Base-by-base conservation (phyloP, 1,140 invertebrate genomes). In the Lordiphosa clarofinis region DNA sequence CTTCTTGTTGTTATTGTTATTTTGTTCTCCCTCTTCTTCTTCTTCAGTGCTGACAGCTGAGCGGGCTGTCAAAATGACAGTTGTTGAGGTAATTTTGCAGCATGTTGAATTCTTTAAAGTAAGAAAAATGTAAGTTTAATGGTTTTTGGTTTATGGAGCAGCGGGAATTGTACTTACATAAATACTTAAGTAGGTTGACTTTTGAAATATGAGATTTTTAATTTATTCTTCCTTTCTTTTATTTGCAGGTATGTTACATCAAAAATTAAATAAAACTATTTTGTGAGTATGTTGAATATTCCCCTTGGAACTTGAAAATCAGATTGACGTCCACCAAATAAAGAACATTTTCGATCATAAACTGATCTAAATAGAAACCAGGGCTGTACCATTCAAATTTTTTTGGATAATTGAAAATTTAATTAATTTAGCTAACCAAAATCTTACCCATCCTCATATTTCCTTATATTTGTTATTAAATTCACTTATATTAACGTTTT, bases 31-130 rank as follows among this genome's bases (percentile, higher is more conserved):
- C 28, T 8, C 35, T 52, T 40, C 40, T 35, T 8, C 35, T 52
- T 40, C 40, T 28, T 46, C 39, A 19, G 21, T 8, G 28, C 44
- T 61, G 66, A 69, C 66, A 69, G 56, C 66, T 69, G 66, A 69
- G 66, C 44, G 39, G 47, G 62, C 73, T 76, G 73, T 76, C 59
- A 73, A 69, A 69, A 61, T 69, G 69, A 79, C 74, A 78, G 74
- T 79, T 78, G 73, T 58, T 78, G 58, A 78, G 73, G 68, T 60
- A 78, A 78, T 78, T 78, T 68, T 49, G 49, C 31, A 58, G 28
- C 46, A 12, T 40, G 43, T 57, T 46, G 43, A 46, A 46, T 33
- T 48, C 28, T 50, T 56, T 24, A 36, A 49, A 38, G 49, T 19
- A 46, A 48, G 33, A 37, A 47, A 55, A 60, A 57, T 73, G 46